Evolutionary conservation across 2,888 invertebrate genomes (phyloP), one percentile per base, ranked within the genome.

Genomic region (Miltochrista miniata): DNA sequence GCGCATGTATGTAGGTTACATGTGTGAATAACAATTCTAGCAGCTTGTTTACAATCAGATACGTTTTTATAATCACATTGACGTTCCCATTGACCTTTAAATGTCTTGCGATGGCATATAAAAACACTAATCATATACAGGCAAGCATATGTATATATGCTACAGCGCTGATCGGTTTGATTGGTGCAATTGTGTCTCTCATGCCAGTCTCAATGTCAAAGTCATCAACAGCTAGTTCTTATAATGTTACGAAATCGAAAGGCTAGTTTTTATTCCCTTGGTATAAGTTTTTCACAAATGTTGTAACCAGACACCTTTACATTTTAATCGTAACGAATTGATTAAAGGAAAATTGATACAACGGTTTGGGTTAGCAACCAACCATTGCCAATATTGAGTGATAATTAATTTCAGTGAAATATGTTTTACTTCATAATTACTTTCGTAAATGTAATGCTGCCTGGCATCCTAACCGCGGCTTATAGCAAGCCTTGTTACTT

Each of bases 361-460:
- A 56, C 51, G 67, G 64, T 61, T 59, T 70, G 60, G 68, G 64
- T 69, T 67, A 68, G 68, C 72, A 68, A 64, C 71, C 75, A 83
- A 84, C 77, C 74, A 82, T 83, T 84, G 76, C 74, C 72, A 79
- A 79, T 76, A 79, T 73, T 61, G 65, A 78, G 72, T 79, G 79
- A 76, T 71, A 64, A 76, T 61, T 69, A 51, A 54, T 71, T 72
- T 74, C 71, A 70, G 61, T 68, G 59, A 72, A 33, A n/a, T 43
- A 18, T 12, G 5, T 24, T 24, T 24, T 24, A 5, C 18, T 24
- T 24, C 18, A 24, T 24, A 24, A 5, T 24, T n/a, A n/a, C n/a
- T n/a, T 24, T 24, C 3, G 2, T 5, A 24, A 24, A 24, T 4
- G 5, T 4, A 24, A 2, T 24, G 5, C 18, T 5, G 18, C 5